Evolutionary conservation across 2,888 invertebrate genomes (phyloP).

Genomic region (Nemurella pictetii): DNA sequence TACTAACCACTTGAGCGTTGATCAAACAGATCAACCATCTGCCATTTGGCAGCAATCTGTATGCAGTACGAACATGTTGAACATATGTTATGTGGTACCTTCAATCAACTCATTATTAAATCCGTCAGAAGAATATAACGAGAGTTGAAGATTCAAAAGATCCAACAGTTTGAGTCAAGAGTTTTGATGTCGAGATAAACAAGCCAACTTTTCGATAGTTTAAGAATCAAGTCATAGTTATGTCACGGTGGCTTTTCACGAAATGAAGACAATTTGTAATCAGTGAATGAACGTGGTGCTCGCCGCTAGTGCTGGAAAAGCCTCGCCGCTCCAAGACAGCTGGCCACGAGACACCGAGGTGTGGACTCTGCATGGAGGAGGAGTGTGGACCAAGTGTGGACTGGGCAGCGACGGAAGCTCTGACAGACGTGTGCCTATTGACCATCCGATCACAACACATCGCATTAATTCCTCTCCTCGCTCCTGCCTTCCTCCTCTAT

Average conservation of each 20-base stretch:
- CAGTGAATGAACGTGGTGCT: too few species aligned
- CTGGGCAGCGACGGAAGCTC: neutral
- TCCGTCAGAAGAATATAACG: neutral
- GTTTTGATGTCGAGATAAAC: neutral
- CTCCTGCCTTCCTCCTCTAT: neutral
- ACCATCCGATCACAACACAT: constrained; percentile 22
- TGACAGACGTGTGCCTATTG: neutral
- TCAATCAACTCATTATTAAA: neutral
- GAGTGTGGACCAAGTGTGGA: too few species aligned
- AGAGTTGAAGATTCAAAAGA: neutral
- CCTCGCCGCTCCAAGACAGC: neutral
- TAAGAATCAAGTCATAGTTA: neutral
- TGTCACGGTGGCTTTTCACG: neutral
- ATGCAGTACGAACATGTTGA: neutral
- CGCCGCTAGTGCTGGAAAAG: too few species aligned
- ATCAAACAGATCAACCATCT: neutral
- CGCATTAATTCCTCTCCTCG: constrained; percentile 8
- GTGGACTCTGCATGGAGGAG: too few species aligned
- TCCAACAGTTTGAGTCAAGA: neutral
- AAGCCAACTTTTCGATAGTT: neutral
- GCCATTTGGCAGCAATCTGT: neutral
- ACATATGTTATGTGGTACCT: neutral
- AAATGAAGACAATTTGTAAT: too few species aligned
- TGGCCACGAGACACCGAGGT: neutral
- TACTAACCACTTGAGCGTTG: neutral